Conservation (phyloP, 2,797 vertebrate species). For the Liasis olivaceus region DNA sequence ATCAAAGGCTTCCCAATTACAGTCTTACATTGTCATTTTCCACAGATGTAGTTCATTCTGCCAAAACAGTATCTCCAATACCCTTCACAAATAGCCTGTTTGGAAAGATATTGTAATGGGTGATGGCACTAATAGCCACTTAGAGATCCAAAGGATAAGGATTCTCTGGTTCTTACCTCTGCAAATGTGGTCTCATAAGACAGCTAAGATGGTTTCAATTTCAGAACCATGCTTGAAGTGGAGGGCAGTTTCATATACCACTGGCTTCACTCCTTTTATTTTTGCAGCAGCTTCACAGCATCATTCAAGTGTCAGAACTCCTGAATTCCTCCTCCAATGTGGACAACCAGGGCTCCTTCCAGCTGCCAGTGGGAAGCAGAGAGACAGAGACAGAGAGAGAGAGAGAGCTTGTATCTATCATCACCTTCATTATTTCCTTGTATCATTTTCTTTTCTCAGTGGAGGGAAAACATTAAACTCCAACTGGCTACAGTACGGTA, state of each 20-base stretch:
- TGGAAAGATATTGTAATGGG: background rate
- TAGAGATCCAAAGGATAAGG: background rate
- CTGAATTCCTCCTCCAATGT: background rate
- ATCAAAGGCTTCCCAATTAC: background rate
- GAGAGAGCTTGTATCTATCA: background rate
- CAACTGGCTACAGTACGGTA: background rate
- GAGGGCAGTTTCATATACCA: background rate
- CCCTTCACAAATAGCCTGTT: background rate
- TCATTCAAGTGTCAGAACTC: background rate
- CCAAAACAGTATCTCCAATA: background rate
- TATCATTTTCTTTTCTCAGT: background rate
- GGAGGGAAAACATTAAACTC: background rate
- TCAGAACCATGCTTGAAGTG: background rate
- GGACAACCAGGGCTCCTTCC: background rate
- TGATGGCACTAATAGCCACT: background rate
- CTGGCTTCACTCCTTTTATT: background rate
- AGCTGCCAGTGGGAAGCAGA: background rate
- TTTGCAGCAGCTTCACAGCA: background rate
- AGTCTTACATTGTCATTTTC: background rate
- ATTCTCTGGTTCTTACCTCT: background rate
- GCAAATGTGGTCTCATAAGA: background rate
- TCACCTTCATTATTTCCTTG: background rate
- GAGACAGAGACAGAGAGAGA: background rate
- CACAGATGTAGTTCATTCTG: background rate
- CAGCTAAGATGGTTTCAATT: background rate